Base-by-base conservation (phyloP, 2,888 invertebrate genomes). In the Nomada flava region DNA sequence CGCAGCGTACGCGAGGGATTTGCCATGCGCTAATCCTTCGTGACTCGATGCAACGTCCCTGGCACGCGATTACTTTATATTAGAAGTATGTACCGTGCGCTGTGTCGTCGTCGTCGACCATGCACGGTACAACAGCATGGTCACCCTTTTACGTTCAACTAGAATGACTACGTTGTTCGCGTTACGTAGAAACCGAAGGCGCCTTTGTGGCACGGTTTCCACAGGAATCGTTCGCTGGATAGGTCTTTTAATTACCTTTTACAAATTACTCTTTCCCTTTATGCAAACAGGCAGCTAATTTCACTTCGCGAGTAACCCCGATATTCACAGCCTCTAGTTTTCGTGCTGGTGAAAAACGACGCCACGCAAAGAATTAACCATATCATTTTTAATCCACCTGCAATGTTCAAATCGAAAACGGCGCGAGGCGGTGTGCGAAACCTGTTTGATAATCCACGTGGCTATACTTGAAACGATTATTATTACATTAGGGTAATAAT, bases 161-260 rank as follows among this genome's bases (percentile, higher is more conserved):
- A 69, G 20, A 59, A 70, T 26, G 44, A 47, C 44, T 62, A 50
- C 57, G 50, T 52, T 64, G 76, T 36, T 65, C 26, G 50, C 57
- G 52, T 73, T 65, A 36, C 55, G 57, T 5, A 18, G 47, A 20
- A 57, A 63, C 72, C 42, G 2, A 29, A 60, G 63, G 18, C 42
- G 44, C 72, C 52, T 50, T 44, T 67, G 68, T 26, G 50, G 13
- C 44, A 64, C 55, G 44, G 53, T 68, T 57, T 71, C n/a, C 36
- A 47, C 50, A 18, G 42, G 10, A 42, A 60, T 70, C 60, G 60
- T 60, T 57, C 68, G 42, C 52, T 44, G 36, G 63, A 18, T 36
- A 11, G 50, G 36, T 50, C 64, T 73, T 73, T 79, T 68, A 80
- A 80, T 79, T 79, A 73, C 52, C 50, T 44, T 50, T 52, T 55